Conservation (phyloP, 2,113 vertebrate species). For the Gymnorhina tibicen region DNA sequence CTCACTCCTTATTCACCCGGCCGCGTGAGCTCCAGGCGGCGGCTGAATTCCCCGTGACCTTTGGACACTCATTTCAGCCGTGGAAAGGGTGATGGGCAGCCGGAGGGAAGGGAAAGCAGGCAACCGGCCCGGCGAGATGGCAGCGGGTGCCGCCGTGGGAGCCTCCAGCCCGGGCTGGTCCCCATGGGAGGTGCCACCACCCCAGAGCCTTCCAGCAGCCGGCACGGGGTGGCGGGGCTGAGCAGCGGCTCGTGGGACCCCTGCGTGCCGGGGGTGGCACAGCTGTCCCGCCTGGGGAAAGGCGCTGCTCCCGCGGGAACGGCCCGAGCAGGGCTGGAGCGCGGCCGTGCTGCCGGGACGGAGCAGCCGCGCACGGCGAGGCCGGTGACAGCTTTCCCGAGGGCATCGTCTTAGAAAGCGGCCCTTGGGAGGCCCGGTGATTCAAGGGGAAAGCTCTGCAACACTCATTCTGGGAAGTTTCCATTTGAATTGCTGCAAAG, state of each 20-base stretch:
- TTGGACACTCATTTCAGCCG: neutral
- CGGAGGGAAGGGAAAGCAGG: neutral
- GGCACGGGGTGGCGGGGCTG: fast-evolving
- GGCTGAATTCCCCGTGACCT: neutral
- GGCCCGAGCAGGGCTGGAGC: fast-evolving
- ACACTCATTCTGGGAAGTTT: constrained; percentile 64
- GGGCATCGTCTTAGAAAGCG: constrained; percentile 15
- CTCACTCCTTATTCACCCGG: neutral
- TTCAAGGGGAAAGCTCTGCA: constrained; percentile 62
- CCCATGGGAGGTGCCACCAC: fast-evolving
- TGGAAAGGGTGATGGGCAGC: neutral
- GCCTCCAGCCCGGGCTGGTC: fast-evolving
- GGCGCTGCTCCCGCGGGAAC: fast-evolving
- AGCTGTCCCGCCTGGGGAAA: fast-evolving
- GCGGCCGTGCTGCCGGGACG: neutral
- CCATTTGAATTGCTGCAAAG: constrained; percentile 51
- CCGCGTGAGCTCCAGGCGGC: neutral
- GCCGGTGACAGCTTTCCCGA: neutral
- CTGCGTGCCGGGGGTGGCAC: fast-evolving
- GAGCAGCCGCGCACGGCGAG: fast-evolving
- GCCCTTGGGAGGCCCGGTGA: neutral
- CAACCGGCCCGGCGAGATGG: fast-evolving
- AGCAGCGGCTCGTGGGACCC: neutral
- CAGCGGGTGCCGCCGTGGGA: neutral
- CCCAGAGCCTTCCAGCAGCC: neutral